phyloP scores from a whole-genome alignment of 1,140 invertebrate genomes.

The Stenopsyche tienmushanensis region DNA sequence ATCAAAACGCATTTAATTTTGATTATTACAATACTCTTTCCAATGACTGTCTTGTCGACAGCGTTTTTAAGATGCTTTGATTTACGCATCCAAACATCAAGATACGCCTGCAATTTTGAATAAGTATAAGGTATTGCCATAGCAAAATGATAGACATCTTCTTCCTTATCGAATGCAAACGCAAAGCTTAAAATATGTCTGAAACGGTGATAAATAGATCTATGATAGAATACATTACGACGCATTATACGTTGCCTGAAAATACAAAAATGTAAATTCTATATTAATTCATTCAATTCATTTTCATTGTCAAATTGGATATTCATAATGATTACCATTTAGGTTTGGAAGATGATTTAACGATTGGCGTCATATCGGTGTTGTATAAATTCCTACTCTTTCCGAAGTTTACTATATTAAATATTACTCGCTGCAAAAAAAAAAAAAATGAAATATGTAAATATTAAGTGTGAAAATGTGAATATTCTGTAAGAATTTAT shows the following conservation, averaged over 20 bases:
- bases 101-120: constrained; percentile 80
- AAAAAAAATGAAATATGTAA: constrained; percentile 29
- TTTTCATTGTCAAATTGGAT: too few relatives aligned
- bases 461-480: neutral
- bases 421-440: constrained; percentile 82
- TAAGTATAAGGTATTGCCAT: constrained; percentile 94
- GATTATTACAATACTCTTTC: constrained; percentile 63
- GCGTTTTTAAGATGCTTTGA: constrained; percentile 47
- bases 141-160: constrained; percentile 91
- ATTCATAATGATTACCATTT: constrained; percentile 72
- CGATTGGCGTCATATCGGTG: constrained; percentile 88
- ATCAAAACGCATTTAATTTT: constrained; percentile 8
- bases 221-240: constrained; percentile 90
- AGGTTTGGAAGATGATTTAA: constrained; percentile 85
- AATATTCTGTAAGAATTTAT: constrained; percentile 3
- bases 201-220: constrained; percentile 84
- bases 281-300: neutral
- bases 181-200: constrained; percentile 93
- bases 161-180: constrained; percentile 92
- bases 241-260: constrained; percentile 81
- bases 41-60: constrained; percentile 71
- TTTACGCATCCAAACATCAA: constrained; percentile 73
- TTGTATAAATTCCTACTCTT: constrained; percentile 88
- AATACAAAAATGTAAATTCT: constrained; percentile 29
- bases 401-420: constrained; percentile 96